phyloP scores from a whole-genome alignment of 2,113 vertebrate genomes.

The Coracopsis vasa region DNA sequence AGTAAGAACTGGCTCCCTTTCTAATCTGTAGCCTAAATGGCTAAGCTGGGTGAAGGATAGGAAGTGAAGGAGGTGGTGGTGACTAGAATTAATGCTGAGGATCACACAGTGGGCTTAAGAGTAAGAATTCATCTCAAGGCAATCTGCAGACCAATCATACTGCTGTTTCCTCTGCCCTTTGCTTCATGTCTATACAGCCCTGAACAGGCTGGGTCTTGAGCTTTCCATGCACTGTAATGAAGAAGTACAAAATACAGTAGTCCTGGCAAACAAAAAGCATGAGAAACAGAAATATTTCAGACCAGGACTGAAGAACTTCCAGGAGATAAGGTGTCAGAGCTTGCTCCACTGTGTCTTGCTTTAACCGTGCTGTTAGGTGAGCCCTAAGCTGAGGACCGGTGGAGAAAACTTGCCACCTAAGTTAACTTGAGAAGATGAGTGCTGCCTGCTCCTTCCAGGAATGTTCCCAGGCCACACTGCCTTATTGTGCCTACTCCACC shows the following conservation, averaged over 20 bases:
- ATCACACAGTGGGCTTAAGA: neutral
- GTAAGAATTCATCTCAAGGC: neutral
- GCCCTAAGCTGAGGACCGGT: accelerated
- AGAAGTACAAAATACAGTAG: neutral
- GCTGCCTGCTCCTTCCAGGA: neutral
- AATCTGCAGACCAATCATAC: neutral
- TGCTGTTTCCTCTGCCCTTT: neutral
- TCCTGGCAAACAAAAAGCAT: neutral
- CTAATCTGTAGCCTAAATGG: neutral
- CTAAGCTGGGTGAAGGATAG: neutral
- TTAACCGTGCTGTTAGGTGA: neutral
- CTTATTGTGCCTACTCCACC: neutral
- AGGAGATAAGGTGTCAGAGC: neutral
- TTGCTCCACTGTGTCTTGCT: neutral
- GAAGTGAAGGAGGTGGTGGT: neutral
- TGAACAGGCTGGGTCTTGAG: neutral
- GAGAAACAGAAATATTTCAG: neutral
- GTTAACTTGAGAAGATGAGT: neutral
- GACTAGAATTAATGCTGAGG: neutral
- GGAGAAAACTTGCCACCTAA: neutral
- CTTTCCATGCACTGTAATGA: neutral
- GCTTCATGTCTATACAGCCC: neutral
- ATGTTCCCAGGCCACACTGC: neutral
- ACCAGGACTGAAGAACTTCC: neutral
- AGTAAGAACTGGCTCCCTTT: neutral